Evolutionary conservation across 1,140 invertebrate species (phyloP).

Genomic region (Microplitis demolitor): DNA sequence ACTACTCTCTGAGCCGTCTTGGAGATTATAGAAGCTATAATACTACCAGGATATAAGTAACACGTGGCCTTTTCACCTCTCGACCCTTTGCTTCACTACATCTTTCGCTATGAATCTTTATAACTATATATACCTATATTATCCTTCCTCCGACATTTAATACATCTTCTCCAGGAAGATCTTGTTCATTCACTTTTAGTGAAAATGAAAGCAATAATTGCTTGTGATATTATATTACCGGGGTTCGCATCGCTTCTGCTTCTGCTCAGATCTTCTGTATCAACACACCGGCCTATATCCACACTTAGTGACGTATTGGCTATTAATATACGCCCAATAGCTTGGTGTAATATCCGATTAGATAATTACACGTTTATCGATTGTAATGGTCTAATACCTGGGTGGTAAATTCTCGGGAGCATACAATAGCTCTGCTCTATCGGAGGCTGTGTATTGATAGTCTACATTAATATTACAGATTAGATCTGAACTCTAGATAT

Average conservation of each 20-base stretch:
- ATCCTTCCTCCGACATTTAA: neutral
- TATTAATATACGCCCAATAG: constrained; percentile 3
- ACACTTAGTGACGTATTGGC: neutral
- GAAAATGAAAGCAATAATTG: constrained; percentile 25
- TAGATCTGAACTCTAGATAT: too few relatives aligned
- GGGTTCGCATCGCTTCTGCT: neutral
- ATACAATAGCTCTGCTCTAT: neutral
- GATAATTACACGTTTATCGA: constrained; percentile 8
- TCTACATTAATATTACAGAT: neutral
- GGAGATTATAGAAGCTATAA: constrained; percentile 41
- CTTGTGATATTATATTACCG: neutral
- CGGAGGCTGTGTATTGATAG: neutral
- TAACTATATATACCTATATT: neutral
- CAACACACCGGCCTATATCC: neutral
- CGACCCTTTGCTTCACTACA: constrained; percentile 17
- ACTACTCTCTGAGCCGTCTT: constrained; percentile 33
- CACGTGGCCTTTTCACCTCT: constrained; percentile 34
- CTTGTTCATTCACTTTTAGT: constrained; percentile 9
- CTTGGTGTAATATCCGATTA: neutral
- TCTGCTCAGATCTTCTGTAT: neutral
- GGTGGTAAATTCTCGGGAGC: neutral
- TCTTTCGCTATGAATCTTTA: constrained; percentile 2
- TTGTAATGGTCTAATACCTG: neutral
- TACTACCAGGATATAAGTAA: constrained; percentile 34
- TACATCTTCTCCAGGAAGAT: constrained; percentile 8